phyloP scores from a whole-genome alignment of 1,140 invertebrate genomes.

The Drosophila erecta region DNA sequence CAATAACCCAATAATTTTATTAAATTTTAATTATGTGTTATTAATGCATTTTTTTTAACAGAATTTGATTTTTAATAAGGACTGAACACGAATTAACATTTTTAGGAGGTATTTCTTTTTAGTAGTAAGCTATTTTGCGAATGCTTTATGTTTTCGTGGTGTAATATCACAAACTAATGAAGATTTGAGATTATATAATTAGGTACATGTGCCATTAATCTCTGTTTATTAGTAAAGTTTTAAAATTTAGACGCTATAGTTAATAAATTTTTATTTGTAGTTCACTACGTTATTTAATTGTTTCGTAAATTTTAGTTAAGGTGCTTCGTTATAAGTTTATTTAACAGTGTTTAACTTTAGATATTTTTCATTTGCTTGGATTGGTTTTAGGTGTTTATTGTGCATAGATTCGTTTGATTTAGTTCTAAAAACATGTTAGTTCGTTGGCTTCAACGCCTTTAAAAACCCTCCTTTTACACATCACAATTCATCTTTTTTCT shows the following conservation, averaged over 20 bases:
- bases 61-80: not conserved
- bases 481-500: slow-evolving; percentile 1
- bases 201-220: too few relatives aligned
- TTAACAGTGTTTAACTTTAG: not conserved
- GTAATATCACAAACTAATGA: not conserved
- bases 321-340: not conserved
- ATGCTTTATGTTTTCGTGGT: not conserved
- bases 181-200: not conserved
- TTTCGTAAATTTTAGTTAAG: not conserved
- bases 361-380: too few relatives aligned
- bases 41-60: too few relatives aligned
- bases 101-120: not conserved
- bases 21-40: not conserved
- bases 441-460: not conserved
- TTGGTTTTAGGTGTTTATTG: too few relatives aligned
- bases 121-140: too few relatives aligned
- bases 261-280: not conserved
- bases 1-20: too few relatives aligned
- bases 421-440: too few relatives aligned
- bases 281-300: not conserved
- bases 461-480: not conserved
- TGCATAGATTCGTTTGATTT: too few relatives aligned
- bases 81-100: not conserved
- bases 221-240: too few relatives aligned
- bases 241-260: too few relatives aligned